Base-by-base conservation (phyloP, 2,888 invertebrate species). In the Temnothorax unifasciatus region DNA sequence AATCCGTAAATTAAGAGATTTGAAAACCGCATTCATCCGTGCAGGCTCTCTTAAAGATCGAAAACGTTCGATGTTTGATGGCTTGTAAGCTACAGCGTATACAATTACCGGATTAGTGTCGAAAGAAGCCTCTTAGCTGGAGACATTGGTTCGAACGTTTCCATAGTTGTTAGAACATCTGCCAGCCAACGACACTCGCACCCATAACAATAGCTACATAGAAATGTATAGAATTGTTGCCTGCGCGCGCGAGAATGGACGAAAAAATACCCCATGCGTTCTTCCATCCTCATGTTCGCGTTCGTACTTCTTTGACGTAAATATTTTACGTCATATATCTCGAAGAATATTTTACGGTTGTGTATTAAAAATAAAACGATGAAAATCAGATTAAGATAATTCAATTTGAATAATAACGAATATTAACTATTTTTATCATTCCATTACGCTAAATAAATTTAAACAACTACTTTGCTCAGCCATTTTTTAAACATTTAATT, bases 51-150 rank as follows among this genome's bases (percentile, higher is more conserved):
- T 71, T 59, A 21, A 2, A 54, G 57, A 71, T 71, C 38, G 21
- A n/a, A 68, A 29, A 73, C 34, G 44, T 54, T 73, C 73, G 29
- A 68, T 81, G 69, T 84, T 64, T 64, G 69, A 86, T 81, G 52
- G 47, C 1, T 74, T 44, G 71, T 71, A 59, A 85, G 76, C 71
- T 71, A 21, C 52, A 63, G 71, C 69, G 73, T 79, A 88, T 21
- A 21, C 83, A 88, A 87, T 88, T 88, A 86, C 81, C 66, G 87
- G 88, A 87, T 88, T 88, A 85, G 77, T 64, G 52, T 69, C 69
- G 84, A 76, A 61, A 82, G 74, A 85, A 57, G 50, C 57, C 38
- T 64, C 52, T 69, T 83, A 81, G 73, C 71, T 34, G 73, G 59
- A 81, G 47, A 81, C 79, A 81, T 81, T 71, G 71, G 59, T 47